A percentile compares a stretch with the other conserved stretches of the same genome.
Conservation (phyloP, 1,140 invertebrate species). For the Globodera rostochiensis region DNA sequence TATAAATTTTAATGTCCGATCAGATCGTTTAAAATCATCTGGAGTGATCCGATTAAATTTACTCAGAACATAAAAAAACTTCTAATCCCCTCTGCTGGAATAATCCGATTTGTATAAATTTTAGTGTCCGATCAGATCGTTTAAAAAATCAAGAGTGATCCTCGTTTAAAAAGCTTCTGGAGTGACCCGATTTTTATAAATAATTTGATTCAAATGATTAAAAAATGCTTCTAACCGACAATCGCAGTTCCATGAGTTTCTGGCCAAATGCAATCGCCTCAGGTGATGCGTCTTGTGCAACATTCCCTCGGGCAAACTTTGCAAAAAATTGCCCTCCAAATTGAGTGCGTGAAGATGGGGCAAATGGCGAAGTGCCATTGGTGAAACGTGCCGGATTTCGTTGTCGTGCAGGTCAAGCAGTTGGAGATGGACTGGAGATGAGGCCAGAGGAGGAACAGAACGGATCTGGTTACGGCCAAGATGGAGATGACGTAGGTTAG, state of each 20-base stretch:
- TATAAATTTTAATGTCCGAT: neutral
- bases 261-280: conserved; percentile 34
- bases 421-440: conserved; percentile 8
- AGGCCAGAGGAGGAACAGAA: conserved; percentile 40
- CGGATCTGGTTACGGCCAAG: conserved; percentile 46
- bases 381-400: conserved; percentile 34
- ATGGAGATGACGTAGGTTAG: conserved; percentile 42
- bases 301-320: conserved; percentile 36
- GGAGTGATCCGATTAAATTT: conserved; percentile 2
- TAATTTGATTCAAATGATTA: conserved; percentile 14
- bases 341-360: conserved; percentile 38
- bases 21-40: neutral
- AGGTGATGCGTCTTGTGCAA: conserved; percentile 41
- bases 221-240: conserved; percentile 36
- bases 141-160: conserved; percentile 11
- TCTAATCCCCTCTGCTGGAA: too few relatives aligned
- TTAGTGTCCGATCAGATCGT: neutral
- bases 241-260: conserved; percentile 56
- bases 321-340: conserved; percentile 45
- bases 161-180: conserved; percentile 23
- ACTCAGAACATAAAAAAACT: too few relatives aligned
- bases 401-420: conserved; percentile 49
- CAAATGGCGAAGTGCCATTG: conserved; percentile 40
- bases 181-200: conserved; percentile 11
- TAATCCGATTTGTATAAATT: too few relatives aligned